Base-by-base conservation (phyloP, 64 coral and sea anemone genomes). In the Exaiptasia diaphana region DNA sequence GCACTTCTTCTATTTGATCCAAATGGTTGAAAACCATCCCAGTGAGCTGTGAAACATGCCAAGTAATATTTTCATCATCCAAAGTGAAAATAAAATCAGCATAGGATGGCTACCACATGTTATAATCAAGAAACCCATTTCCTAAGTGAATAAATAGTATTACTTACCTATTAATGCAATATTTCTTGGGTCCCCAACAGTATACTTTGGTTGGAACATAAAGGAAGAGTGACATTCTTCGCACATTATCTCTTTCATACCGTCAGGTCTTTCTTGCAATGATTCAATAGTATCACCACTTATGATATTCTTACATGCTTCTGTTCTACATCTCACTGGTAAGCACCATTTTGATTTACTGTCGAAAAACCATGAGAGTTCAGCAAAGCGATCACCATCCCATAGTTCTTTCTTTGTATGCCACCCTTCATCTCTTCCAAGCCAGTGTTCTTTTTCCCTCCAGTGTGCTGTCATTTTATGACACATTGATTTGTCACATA, bases 361-460 rank as follows among this genome's bases (percentile, higher is more conserved):
- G 52, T 77, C 74, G 37, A 55, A 77, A 79, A 91, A 91, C 89
- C 89, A 91, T 32, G 73, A 78, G 33, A 91, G 74, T 48, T 91
- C 62, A 79, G 54, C 63, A 53, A 83, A 91, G 29, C 81, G 64
- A 6, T 90, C 87, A 58, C 87, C 87, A 82, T 82, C 77, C 78
- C 78, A 78, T 22, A 90, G 31, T 61, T 90, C 87, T 75, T 25
- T 82, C 76, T 82, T 90, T 21, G 67, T 25, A 21, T 21, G 70
- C 78, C 62, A 78, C 24, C 72, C 88, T 38, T 71, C 65, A 76
- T 82, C 61, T 78, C 80, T 90, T 62, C 69, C 71, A 26, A 83
- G 26, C 88, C 80, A 83, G 48, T 90, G 79, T 77, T 82, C 88
- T 36, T 83, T 76, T 75, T 90, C 88, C 27, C 34, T 42, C 88